phyloP scores from a whole-genome alignment of 2,888 invertebrate genomes.

The Stramonita haemastoma region DNA sequence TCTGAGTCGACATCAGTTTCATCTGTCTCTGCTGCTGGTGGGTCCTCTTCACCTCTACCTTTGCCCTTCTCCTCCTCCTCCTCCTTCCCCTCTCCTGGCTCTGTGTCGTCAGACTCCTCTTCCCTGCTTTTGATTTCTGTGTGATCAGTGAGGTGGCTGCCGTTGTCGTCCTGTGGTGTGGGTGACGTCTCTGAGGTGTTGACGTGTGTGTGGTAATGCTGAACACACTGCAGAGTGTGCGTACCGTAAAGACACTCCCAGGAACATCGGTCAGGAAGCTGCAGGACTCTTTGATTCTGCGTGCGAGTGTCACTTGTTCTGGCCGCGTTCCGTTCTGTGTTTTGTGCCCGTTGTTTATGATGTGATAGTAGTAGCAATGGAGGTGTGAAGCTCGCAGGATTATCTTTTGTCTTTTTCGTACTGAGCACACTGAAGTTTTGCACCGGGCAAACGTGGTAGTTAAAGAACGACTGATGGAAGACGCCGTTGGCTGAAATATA shows the following conservation, averaged over 20 bases:
- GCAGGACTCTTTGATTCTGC: conserved; percentile 9
- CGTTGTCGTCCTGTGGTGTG: neutral
- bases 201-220: neutral
- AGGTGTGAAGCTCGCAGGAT: neutral
- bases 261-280: conserved; percentile 2
- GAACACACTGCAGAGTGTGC: conserved; percentile 28
- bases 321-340: neutral
- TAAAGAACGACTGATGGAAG: neutral
- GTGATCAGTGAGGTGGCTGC: neutral
- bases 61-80: conserved; percentile 32
- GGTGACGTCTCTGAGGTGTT: neutral
- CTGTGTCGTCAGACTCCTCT: neutral
- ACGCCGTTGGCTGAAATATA: neutral
- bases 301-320: neutral
- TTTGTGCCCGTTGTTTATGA: neutral
- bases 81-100: conserved; percentile 40
- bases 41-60: conserved; percentile 29
- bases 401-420: neutral
- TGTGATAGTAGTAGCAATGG: neutral
- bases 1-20: conserved; percentile 38
- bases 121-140: neutral
- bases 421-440: neutral
- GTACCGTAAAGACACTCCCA: conserved; percentile 1
- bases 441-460: neutral
- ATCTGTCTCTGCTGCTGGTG: neutral